A percentile compares a stretch with the other conserved stretches of the same genome.
Conservation (phyloP, 2,888 invertebrate genomes). For the Sesamia inferens region DNA sequence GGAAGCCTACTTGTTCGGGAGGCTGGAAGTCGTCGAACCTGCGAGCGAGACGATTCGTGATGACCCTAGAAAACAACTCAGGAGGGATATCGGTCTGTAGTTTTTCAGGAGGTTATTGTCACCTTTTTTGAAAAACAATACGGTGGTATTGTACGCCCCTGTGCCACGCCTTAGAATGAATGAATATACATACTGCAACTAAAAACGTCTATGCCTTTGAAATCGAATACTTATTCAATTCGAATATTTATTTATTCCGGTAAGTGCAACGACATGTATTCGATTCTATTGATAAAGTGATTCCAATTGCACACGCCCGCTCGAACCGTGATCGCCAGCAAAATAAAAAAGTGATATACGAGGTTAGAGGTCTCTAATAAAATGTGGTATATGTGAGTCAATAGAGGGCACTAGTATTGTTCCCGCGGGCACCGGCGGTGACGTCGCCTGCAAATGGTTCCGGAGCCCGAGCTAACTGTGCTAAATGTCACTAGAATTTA, state of each 20-base stretch:
- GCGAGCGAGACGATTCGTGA: no score
- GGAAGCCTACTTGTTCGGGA: no score
- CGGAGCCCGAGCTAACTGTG: conserved; percentile 61
- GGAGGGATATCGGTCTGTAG: no score
- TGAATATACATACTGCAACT: not conserved
- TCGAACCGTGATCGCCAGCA: conserved; percentile 38
- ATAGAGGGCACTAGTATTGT: conserved; percentile 72
- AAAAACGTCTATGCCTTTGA: not conserved
- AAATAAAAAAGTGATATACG: conserved; percentile 63
- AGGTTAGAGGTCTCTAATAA: conserved; percentile 75
- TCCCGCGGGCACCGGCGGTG: conserved; percentile 64
- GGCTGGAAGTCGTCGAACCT: no score
- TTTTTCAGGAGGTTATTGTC: no score
- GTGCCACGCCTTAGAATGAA: no score
- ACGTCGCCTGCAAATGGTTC: conserved; percentile 68
- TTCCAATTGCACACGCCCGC: conserved; percentile 31
- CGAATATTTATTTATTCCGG: not conserved
- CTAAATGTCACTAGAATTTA: conserved; percentile 54
- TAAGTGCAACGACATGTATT: conserved; percentile 4
- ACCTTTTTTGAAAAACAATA: no score
- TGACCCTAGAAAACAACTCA: no score
- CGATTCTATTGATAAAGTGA: conserved; percentile 37
- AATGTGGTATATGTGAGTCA: conserved; percentile 79
- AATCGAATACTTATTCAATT: not conserved
- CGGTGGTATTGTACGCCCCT: no score